Evolutionary conservation across 2,113 vertebrate species (phyloP).

Genomic region (Carassius gibelio): DNA sequence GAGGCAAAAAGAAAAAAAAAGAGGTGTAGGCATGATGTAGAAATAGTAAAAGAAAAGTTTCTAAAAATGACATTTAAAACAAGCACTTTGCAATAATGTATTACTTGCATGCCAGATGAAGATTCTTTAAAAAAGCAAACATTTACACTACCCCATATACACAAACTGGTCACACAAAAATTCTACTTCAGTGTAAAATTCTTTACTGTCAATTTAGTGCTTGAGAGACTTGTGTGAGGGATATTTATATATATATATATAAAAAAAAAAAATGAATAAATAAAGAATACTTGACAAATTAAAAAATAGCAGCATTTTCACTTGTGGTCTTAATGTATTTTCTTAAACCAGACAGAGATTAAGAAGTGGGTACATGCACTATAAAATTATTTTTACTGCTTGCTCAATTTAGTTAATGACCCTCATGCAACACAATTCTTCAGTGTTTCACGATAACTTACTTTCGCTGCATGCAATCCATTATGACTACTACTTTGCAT

Average conservation of each 20-base stretch:
- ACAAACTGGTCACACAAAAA: background rate
- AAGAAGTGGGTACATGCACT: background rate
- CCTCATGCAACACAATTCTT: background rate
- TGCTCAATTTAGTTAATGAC: slow-evolving; percentile 1
- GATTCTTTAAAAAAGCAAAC: background rate
- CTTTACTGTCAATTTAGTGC: background rate
- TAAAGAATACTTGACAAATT: background rate
- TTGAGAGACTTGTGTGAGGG: too few species aligned
- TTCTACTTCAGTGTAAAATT: background rate
- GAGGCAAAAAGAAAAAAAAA: background rate
- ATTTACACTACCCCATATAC: background rate
- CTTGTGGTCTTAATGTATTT: slow-evolving; percentile 4
- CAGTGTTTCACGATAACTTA: background rate
- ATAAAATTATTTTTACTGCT: background rate
- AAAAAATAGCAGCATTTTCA: background rate
- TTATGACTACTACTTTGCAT: background rate
- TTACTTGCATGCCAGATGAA: background rate
- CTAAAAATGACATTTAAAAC: background rate
- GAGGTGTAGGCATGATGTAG: background rate
- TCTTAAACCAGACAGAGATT: background rate
- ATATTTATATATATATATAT: too few species aligned
- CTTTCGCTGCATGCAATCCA: background rate
- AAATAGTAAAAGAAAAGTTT: background rate
- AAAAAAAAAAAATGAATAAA: too few species aligned
- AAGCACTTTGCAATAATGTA: background rate